Evolutionary conservation across 2,888 invertebrate genomes (phyloP), one percentile per base, ranked within the genome.

Genomic region (Arctia plantaginis): DNA sequence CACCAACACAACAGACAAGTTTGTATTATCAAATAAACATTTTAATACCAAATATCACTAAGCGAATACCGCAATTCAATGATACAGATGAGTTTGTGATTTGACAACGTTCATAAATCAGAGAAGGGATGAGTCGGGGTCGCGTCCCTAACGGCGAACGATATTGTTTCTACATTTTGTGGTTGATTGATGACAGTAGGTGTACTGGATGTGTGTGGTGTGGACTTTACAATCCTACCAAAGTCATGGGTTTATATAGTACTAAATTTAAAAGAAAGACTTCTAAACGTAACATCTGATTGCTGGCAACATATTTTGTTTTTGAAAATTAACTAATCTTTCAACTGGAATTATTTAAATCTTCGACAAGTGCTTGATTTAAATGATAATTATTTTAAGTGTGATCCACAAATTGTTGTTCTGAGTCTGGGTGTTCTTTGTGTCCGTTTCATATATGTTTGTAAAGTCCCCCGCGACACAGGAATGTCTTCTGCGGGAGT

Each of bases 151-250:
- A 76, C 81, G 77, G 78, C 77, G 74, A 80, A 80, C 81, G 88
- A 83, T 88, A 93, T 93, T 93, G 92, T 93, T 93, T 91, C 88
- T 91, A 87, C 89, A 89, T 93, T 51, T 93, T 93, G 90, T 84
- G 80, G 83, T 84, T 93, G 93, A 93, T 93, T 91, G 92, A 93
- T 93, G 90, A 88, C 87, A 87, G 75, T 55, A 55, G n/a, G 51
- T 55, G n/a, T 81, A 80, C 83, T 76, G 73, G 77, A 72, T 73
- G 73, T 72, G 69, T 81, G 75, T 79, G 73, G 13, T 62, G 55
- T 18, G 8, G 30, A 18, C 18, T 30, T 59, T 59, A 59, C 39
- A 69, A 30, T 64, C 47, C 47, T 33, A 30, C 12, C 10, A 20
- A 67, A 72, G 13, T 41, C 30, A 72, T 68, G 30, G 33, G 8